Base-by-base conservation (phyloP, 2,888 invertebrate species). In the Lordiphosa fenestrarum region DNA sequence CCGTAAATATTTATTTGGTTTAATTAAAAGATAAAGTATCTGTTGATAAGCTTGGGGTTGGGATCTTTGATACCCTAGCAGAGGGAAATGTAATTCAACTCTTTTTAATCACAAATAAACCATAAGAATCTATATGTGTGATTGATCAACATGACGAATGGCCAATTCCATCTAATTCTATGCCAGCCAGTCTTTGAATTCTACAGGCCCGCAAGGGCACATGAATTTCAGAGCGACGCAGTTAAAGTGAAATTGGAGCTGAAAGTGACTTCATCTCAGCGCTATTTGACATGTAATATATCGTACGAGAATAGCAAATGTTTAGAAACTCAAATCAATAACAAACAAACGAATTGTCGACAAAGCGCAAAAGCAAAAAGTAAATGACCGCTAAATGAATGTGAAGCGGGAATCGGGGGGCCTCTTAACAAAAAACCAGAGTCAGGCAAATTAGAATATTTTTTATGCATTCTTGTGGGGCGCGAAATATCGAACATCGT, bases 261-360 rank as follows among this genome's bases (percentile, higher is more conserved):
- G 2, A 13, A 35, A 13, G 44, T 39, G 40, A 47, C 55, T 55
- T 55, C 55, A 59, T 59, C 59, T 44, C 4, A 10, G 21, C 30
- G 30, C 10, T 35, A 36, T 47, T n/a, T 19, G 40, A n/a, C 33
- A 10, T 30, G 56, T 50, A 62, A 63, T 41, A 21, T 38, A 21
- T 38, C 7, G 36, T 35, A 6, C 6, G 33, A 58, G 37, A 37
- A 40, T 40, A 21, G 25, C 46, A 36, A 15, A 54, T 77, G 74
- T 30, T 77, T 77, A 68, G 74, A 75, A 77, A 75, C 68, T 68
- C 70, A 63, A 70, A 71, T 15, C 30, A 44, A 44, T 44, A 48
- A 51, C 66, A 54, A 60, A 42, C 44, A 54, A 42, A 36, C 50
- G 64, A 74, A 77, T 50, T 61, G 68, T 60, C 36, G 30, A 42